A percentile compares a stretch with the other conserved stretches of the same genome.
Evolutionary conservation across 1,140 invertebrate species (phyloP).

Genomic region (Drosophila carrolli): DNA sequence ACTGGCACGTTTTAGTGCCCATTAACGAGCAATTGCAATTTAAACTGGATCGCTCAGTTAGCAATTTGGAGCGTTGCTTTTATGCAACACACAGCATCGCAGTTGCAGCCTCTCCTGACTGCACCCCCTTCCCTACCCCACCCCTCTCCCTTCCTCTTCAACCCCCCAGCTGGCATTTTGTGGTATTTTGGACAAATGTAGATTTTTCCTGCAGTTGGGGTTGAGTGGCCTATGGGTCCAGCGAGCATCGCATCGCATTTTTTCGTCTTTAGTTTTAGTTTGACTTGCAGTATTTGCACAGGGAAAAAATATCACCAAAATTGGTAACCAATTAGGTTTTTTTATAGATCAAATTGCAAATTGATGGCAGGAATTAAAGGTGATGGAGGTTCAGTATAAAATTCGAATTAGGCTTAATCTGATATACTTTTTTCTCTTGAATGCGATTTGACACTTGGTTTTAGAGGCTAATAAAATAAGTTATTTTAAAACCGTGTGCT

Average conservation of each 20-base stretch:
- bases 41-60: constrained; percentile 84
- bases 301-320: constrained; percentile 25
- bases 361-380: neutral
- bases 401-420: neutral
- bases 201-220: constrained; percentile 70
- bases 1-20: constrained; percentile 82
- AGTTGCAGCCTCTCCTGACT: constrained; percentile 46
- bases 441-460: neutral
- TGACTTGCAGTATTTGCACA: constrained; percentile 30
- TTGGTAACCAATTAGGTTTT: constrained; percentile 1
- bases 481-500: too few relatives aligned
- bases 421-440: neutral
- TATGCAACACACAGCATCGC: constrained; percentile 69
- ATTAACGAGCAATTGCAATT: constrained; percentile 85
- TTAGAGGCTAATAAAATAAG: neutral
- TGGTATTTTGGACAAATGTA: constrained; percentile 82
- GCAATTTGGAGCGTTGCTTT: constrained; percentile 83
- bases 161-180: constrained; percentile 17
- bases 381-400: constrained; percentile 4
- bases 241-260: constrained; percentile 45
- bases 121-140: neutral
- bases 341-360: neutral
- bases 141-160: neutral
- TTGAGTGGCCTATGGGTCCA: constrained; percentile 74
- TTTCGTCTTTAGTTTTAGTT: constrained; percentile 28